Evolutionary conservation across 1,140 invertebrate species (phyloP).

Genomic region (Octopus sinensis): DNA sequence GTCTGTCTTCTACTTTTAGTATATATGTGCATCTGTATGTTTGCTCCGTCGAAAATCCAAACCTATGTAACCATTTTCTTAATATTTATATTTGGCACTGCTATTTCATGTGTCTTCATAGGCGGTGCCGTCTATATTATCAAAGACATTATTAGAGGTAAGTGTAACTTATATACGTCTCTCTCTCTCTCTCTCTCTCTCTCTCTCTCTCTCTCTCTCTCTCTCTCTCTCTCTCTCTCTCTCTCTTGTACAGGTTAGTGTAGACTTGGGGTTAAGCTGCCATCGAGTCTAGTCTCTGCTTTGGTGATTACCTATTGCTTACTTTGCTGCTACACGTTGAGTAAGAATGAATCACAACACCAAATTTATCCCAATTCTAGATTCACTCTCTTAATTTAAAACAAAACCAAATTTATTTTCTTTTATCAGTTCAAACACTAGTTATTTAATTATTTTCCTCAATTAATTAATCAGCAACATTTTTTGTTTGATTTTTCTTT

Average conservation of each 20-base stretch:
- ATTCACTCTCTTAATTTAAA: too few relatives aligned
- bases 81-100: conserved; percentile 23
- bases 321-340: not conserved
- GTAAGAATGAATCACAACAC: too few relatives aligned
- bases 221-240: conserved; percentile 14
- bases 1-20: conserved; percentile 20
- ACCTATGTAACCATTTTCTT: conserved; percentile 18
- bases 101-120: conserved; percentile 27
- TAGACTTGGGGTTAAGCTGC: conserved; percentile 14
- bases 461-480: too few relatives aligned
- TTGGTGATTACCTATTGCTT: not conserved
- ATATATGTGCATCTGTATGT: conserved; percentile 25
- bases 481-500: too few relatives aligned
- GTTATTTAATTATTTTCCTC: too few relatives aligned
- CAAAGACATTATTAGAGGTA: conserved; percentile 26
- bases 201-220: conserved; percentile 7
- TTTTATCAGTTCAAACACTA: too few relatives aligned
- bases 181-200: too few relatives aligned
- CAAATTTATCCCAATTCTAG: too few relatives aligned
- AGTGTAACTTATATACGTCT: not conserved
- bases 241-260: conserved; percentile 12
- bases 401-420: too few relatives aligned
- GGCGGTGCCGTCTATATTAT: conserved; percentile 28
- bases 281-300: conserved; percentile 11
- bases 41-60: conserved; percentile 18